These are phyloP conservation scores for Anoplophora glabripennis DNA, from an alignment of 1,140 invertebrate species.

Conservation along the genomic window DNA sequence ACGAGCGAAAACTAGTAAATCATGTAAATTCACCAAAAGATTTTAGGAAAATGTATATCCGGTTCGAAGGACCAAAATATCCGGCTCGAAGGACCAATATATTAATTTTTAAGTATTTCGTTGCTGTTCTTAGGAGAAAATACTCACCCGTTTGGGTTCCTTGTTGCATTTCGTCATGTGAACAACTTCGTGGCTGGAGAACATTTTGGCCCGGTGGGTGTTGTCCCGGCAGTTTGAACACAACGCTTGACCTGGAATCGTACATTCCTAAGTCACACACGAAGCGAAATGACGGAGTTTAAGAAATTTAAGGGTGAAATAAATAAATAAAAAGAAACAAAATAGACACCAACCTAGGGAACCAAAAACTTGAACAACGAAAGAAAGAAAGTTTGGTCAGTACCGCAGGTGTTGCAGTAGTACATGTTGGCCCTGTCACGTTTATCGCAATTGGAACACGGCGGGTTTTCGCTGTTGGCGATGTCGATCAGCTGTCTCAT, in stretches of 20 bases:
- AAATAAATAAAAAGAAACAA: conserved; percentile 18
- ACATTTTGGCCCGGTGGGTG: conserved; percentile 72
- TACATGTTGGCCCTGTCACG: conserved; percentile 64
- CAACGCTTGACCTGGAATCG: conserved; percentile 62
- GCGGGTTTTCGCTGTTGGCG: conserved; percentile 64
- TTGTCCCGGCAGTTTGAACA: conserved; percentile 67
- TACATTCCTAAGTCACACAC: neutral
- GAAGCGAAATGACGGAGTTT: neutral
- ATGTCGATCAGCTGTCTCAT: conserved; percentile 65
- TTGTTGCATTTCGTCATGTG: conserved; percentile 68
- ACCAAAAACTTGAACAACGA: conserved; percentile 18
- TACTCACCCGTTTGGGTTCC: conserved; percentile 60
- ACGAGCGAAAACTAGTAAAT: no score
- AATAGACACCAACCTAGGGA: conserved; percentile 17
- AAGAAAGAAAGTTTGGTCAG: conserved; percentile 6
- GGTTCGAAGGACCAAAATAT: neutral
- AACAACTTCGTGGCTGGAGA: conserved; percentile 67
- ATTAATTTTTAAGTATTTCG: no score
- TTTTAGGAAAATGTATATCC: neutral
- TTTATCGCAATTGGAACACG: conserved; percentile 70
- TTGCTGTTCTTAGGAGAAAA: no score
- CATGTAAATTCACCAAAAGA: neutral
- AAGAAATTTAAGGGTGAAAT: conserved; percentile 6
- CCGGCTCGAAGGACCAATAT: neutral
- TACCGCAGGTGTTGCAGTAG: conserved; percentile 69